Base-by-base conservation (phyloP, 1,140 invertebrate genomes). In the Antheraea pernyi region DNA sequence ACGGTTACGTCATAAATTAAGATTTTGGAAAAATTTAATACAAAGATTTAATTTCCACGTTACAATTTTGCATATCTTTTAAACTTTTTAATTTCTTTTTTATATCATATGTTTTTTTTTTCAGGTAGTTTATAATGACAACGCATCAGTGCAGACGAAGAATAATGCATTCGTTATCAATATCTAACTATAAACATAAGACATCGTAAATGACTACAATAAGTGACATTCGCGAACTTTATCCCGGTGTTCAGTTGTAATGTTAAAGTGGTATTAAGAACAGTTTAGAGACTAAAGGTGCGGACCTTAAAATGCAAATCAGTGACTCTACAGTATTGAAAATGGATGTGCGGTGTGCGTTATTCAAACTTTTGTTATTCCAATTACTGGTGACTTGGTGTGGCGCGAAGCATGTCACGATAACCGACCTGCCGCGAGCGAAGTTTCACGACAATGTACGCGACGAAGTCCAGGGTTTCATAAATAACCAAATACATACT, bases 91-190 rank as follows among this genome's bases (percentile, higher is more conserved):
- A 30, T 30, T 30, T 1, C 22, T 30, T 30, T 30, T 16, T 53
- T 53, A 53, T 42, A 9, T 42, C 39, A 9, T 42, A 63, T 36
- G 13, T 63, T 77, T 78, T 13, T 53, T 2, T n/a, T 53, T 53
- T 84, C 89, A 91, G 89, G 82, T 89, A 78, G 69, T 80, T 80
- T 88, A 91, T 85, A 79, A 91, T 91, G 89, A 82, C 67, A 85
- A 70, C 81, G 68, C 75, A 80, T 62, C 77, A 80, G 73, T 70
- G 67, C 69, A 72, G 75, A 61, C 75, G 77, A 76, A 75, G 71
- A 72, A 77, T 77, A 68, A 76, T 80, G 74, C 73, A 79, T 68
- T 75, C 80, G 53, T 69, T 84, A 79, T 82, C 82, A 66, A 84
- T 84, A 79, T 88, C 86, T 16, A 89, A 91, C 75, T 87, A 91